These are phyloP conservation scores for Cheirogaleus major DNA, from an alignment of 2,797 vertebrate species.

Conservation along the genomic window DNA sequence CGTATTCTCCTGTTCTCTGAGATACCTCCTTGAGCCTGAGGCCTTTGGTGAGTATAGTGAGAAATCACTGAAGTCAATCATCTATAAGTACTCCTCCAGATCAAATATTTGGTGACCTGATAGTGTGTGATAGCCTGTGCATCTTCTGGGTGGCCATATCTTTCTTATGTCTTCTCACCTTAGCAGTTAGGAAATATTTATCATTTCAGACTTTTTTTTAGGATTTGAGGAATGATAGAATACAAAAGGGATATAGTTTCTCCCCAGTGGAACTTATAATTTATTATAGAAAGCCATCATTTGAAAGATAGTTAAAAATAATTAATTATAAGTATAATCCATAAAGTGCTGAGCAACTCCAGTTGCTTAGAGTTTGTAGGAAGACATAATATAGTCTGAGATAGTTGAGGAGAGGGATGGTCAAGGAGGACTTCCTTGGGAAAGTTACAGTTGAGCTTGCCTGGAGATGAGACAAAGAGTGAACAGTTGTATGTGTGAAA, in stretches of 20 bases:
- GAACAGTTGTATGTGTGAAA: background rate
- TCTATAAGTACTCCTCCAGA: background rate
- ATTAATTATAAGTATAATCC: background rate
- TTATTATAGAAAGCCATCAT: background rate
- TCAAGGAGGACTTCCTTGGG: background rate
- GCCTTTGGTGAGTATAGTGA: background rate
- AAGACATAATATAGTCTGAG: background rate
- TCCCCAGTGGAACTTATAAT: background rate
- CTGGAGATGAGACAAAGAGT: background rate
- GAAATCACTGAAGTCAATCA: background rate
- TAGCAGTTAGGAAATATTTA: constrained; percentile 18
- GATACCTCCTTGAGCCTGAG: background rate
- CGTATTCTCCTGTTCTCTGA: background rate
- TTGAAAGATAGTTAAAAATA: constrained; percentile 12
- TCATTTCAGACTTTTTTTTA: constrained; percentile 22
- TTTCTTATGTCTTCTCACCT: background rate
- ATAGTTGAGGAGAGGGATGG: background rate
- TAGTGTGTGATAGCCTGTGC: background rate
- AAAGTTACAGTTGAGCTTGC: background rate
- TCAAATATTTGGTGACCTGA: background rate
- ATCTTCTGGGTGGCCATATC: background rate
- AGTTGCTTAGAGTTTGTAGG: background rate
- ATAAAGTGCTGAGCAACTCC: background rate
- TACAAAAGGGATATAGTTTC: background rate
- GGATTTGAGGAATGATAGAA: background rate